Evolutionary conservation across 2,797 vertebrate species (phyloP).

Genomic region (Pagetopsis macropterus): DNA sequence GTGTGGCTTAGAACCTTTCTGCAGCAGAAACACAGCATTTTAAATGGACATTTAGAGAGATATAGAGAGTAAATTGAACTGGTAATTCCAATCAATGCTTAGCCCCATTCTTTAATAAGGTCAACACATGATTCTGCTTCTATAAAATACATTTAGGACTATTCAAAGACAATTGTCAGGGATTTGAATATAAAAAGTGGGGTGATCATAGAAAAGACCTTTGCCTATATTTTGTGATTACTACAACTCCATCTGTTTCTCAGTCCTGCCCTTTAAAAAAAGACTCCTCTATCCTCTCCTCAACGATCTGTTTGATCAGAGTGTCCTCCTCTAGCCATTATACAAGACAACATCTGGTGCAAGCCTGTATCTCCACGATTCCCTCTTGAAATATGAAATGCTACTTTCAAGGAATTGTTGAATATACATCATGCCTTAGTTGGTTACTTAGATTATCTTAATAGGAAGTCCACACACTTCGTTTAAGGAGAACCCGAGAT

Average conservation of each 20-base stretch:
- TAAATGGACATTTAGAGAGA: conserved; percentile 28
- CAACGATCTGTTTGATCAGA: conserved; percentile 39
- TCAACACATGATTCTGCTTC: conserved; percentile 51
- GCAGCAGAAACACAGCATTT: conserved; percentile 42
- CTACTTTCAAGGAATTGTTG: conserved; percentile 30
- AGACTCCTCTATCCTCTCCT: conserved; percentile 32
- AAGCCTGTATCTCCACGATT: conserved; percentile 29
- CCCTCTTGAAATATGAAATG: conserved; percentile 39
- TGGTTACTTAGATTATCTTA: background rate
- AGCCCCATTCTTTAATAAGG: conserved; percentile 55
- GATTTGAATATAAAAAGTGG: conserved; percentile 70
- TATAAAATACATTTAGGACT: conserved; percentile 59
- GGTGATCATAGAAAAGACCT: conserved; percentile 62
- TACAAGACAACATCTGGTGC: conserved; percentile 55
- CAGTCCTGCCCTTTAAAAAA: conserved; percentile 54
- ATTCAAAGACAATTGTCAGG: conserved; percentile 61
- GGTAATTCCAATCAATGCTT: conserved; percentile 44
- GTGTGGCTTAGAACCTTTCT: conserved; percentile 28
- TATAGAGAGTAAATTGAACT: conserved; percentile 46
- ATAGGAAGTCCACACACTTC: conserved; percentile 16
- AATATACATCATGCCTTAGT: background rate
- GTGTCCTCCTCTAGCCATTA: conserved; percentile 42
- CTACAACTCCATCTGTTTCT: conserved; percentile 60
- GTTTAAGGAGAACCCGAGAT: conserved; percentile 18
- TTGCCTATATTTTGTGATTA: conserved; percentile 71